Percentiles rank a stretch among this genome's conserved stretches.
These are phyloP conservation scores for Cephus nigrinus DNA, from an alignment of 2,888 invertebrate genomes.

Conservation along the genomic window DNA sequence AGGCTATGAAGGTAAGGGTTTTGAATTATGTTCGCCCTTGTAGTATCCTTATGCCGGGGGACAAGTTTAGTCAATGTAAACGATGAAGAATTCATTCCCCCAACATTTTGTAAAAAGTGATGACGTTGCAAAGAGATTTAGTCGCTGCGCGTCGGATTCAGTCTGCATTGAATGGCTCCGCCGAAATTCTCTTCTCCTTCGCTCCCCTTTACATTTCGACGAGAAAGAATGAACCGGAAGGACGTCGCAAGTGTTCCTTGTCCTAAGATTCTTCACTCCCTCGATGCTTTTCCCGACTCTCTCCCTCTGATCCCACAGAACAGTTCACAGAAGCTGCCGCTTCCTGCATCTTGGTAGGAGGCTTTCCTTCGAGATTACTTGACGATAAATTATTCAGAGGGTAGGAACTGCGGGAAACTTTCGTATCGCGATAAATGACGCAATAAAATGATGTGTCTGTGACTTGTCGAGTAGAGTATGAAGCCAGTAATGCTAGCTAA, in stretches of 20 bases:
- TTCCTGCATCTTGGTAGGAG: constrained; percentile 4
- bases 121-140: background rate
- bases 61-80: background rate
- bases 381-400: constrained; percentile 14
- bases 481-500: background rate
- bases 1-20: background rate
- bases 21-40: background rate
- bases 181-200: background rate
- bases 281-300: background rate
- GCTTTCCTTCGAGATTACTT: constrained; percentile 17
- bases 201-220: background rate
- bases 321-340: background rate
- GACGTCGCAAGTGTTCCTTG: background rate
- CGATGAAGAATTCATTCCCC: background rate
- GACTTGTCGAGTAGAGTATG: background rate
- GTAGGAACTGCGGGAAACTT: background rate
- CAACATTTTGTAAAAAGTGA: background rate
- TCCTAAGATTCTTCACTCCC: background rate
- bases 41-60: background rate
- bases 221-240: background rate
- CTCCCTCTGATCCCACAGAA: background rate
- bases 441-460: background rate
- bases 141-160: background rate
- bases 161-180: background rate
- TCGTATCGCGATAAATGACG: background rate